Conservation (phyloP, 2,113 vertebrate species). For the Neomonachus schauinslandi region DNA sequence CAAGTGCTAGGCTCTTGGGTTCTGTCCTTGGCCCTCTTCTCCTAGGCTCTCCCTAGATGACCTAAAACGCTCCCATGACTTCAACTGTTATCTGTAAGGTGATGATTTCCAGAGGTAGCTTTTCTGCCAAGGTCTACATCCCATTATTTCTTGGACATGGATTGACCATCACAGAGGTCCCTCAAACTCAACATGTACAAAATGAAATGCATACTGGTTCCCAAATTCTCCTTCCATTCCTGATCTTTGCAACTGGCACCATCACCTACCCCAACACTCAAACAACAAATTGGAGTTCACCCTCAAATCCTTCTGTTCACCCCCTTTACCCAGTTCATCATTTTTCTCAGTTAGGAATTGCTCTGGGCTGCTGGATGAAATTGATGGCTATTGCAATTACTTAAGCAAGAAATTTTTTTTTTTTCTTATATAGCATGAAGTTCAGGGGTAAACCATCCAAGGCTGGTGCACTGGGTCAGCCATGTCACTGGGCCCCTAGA, state of each 20-base stretch:
- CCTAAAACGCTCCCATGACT: not conserved
- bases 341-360: not conserved
- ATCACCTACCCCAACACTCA: not conserved
- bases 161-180: not conserved
- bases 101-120: not conserved
- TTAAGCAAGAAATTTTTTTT: not conserved
- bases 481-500: not conserved
- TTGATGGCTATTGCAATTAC: not conserved
- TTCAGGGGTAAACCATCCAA: not conserved
- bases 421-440: not conserved
- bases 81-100: not conserved
- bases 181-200: not conserved
- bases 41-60: not conserved
- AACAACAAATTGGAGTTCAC: not conserved
- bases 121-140: not conserved
- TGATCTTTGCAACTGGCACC: not conserved
- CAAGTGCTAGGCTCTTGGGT: not conserved
- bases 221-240: not conserved
- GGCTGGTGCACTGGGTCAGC: not conserved
- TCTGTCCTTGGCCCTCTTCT: not conserved
- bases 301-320: not conserved
- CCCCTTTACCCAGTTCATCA: not conserved
- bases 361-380: not conserved
- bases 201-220: not conserved
- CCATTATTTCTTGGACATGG: not conserved